Conservation (phyloP, 2,113 vertebrate species). For the Chaetops frenatus region DNA sequence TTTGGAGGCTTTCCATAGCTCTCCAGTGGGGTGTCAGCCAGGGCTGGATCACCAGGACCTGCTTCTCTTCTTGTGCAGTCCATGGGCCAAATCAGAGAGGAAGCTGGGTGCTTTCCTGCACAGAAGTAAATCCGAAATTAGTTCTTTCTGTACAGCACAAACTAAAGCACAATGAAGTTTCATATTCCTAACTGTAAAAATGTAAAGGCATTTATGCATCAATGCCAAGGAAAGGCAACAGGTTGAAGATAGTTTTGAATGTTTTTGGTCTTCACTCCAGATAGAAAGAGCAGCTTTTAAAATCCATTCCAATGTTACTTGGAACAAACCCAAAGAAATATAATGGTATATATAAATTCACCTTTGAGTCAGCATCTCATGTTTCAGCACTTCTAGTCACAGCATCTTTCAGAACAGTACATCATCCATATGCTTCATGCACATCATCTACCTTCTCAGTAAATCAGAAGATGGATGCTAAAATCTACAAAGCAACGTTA, state of each 20-base stretch:
- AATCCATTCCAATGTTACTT: not conserved
- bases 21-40: not conserved
- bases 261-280: not conserved
- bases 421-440: constrained; percentile 22
- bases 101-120: not conserved
- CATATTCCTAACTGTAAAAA: not conserved
- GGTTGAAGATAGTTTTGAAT: not conserved
- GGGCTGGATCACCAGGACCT: not conserved
- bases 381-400: constrained; percentile 56
- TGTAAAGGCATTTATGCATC: no score
- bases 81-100: not conserved
- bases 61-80: not conserved
- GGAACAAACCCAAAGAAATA: constrained; percentile 29
- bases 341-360: constrained; percentile 51
- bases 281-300: not conserved
- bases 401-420: constrained; percentile 30
- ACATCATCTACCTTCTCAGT: constrained; percentile 8
- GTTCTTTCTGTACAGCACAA: not conserved
- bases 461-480: constrained; percentile 18
- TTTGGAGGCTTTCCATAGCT: not conserved
- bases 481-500: not conserved
- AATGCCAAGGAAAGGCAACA: not conserved
- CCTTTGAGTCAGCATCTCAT: constrained; percentile 63
- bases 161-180: not conserved
- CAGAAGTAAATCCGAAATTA: not conserved